phyloP scores from a whole-genome alignment of 2,888 invertebrate genomes.

The Norana najaformis region DNA sequence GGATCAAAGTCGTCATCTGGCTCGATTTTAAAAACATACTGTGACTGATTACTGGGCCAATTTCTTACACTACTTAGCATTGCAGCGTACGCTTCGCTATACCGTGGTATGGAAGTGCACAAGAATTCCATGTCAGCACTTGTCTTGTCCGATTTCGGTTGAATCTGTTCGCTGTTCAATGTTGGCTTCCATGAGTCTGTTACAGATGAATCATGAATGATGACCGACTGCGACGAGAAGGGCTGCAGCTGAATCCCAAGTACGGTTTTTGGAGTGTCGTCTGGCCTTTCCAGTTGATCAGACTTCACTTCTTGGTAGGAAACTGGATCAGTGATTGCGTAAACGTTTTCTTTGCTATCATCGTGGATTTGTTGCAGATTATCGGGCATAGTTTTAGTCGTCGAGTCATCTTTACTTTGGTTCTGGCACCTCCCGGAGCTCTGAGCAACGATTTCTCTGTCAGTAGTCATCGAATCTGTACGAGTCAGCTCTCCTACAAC shows the following conservation, averaged over 20 bases:
- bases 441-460: background rate
- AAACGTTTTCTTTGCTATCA: too few relatives aligned
- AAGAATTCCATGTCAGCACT: background rate
- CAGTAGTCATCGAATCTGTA: background rate
- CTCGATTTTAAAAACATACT: background rate
- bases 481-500: conserved; percentile 6
- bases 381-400: background rate
- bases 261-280: background rate
- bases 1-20: conserved; percentile 1
- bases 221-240: background rate
- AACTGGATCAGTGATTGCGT: background rate
- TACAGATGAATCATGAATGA: background rate
- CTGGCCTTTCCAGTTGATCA: background rate
- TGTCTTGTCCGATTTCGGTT: background rate
- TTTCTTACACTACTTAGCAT: background rate
- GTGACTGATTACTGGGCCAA: background rate
- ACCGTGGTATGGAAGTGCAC: background rate
- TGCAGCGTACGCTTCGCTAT: background rate
- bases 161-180: background rate
- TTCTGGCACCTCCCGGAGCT: background rate
- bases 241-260: background rate
- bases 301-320: background rate
- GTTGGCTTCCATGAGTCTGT: background rate
- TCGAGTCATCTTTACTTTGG: background rate
- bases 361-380: background rate